phyloP scores from a whole-genome alignment of 2,888 invertebrate genomes.

The Synanthedon andrenaeformis region DNA sequence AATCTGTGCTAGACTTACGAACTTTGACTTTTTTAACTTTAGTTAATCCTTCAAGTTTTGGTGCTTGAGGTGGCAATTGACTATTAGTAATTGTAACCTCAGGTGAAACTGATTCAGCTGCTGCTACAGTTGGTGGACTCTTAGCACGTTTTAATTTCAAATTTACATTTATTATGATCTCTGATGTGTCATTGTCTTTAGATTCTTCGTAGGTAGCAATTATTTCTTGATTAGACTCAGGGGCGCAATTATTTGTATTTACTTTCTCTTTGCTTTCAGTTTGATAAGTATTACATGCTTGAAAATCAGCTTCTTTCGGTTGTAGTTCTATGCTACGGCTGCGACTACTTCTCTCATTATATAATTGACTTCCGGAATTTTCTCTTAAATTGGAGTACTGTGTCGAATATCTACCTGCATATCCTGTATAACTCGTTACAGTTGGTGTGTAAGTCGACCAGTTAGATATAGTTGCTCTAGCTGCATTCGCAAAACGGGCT shows the following conservation, averaged over 20 bases:
- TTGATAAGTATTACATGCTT: conserved; percentile 14
- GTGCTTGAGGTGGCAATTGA: conserved; percentile 62
- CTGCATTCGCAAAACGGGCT: conserved; percentile 71
- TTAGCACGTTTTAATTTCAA: conserved; percentile 54
- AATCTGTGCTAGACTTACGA: conserved; percentile 50
- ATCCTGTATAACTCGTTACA: conserved; percentile 48
- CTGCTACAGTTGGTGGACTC: conserved; percentile 25
- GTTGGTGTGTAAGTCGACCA: conserved; percentile 74
- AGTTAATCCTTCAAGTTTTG: conserved; percentile 43
- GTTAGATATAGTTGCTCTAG: conserved; percentile 71
- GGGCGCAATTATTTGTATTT: conserved; percentile 14
- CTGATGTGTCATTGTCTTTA: conserved; percentile 51
- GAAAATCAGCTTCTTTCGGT: conserved; percentile 22
- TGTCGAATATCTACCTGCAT: conserved; percentile 60
- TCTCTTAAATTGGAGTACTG: conserved; percentile 52
- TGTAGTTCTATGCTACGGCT: conserved; percentile 49
- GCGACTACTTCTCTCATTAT: conserved; percentile 44
- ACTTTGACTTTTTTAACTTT: conserved; percentile 51
- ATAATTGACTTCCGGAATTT: conserved; percentile 26
- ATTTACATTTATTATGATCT: conserved; percentile 58
- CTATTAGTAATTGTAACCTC: conserved; percentile 55
- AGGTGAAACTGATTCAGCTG: conserved; percentile 45
- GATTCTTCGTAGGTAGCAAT: conserved; percentile 39
- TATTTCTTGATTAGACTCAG: conserved; percentile 32
- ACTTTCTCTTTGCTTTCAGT: conserved; percentile 27